Conservation (phyloP, 2,797 vertebrate genomes). For the Acestrorhynchus altus region DNA sequence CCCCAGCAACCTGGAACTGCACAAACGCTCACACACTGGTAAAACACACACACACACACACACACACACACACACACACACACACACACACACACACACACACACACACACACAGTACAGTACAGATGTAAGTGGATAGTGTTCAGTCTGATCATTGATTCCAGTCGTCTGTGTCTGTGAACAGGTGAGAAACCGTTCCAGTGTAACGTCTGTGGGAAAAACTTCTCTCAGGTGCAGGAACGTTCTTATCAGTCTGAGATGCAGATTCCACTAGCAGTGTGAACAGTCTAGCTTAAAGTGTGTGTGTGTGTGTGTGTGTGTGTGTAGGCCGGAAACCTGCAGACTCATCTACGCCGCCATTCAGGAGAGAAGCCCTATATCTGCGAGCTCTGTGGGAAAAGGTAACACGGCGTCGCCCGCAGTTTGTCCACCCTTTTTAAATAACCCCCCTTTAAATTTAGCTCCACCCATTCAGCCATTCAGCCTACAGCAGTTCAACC, state of each 20-base stretch:
- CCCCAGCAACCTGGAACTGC: slow-evolving; percentile 96
- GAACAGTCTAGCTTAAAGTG: background rate
- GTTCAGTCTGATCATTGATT: background rate
- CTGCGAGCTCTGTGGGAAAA: slow-evolving; percentile 97
- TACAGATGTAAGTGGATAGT: too few species aligned
- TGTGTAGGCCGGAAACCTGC: slow-evolving; percentile 92
- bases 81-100: background rate
- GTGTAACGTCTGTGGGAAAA: slow-evolving; percentile 96
- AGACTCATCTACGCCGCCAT: slow-evolving; percentile 94
- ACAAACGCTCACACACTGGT: slow-evolving; percentile 97
- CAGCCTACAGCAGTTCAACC: too few species aligned
- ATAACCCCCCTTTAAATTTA: too few species aligned
- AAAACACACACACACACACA: slow-evolving; percentile 49
- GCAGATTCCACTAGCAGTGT: background rate
- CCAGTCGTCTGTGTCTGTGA: slow-evolving; percentile 53
- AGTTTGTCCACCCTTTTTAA: too few species aligned
- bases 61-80: slow-evolving; percentile 8
- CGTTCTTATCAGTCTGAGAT: background rate
- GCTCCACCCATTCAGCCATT: too few species aligned
- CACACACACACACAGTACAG: too few species aligned
- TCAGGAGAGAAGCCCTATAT: slow-evolving; percentile 98
- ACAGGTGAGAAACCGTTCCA: slow-evolving; percentile 98
- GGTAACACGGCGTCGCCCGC: too few species aligned
- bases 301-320: slow-evolving; percentile 13
- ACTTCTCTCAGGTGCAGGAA: slow-evolving; percentile 93